Evolutionary conservation across 2,888 invertebrate species (phyloP), one percentile per base, ranked within the genome.

Genomic region (Merodon equestris): DNA sequence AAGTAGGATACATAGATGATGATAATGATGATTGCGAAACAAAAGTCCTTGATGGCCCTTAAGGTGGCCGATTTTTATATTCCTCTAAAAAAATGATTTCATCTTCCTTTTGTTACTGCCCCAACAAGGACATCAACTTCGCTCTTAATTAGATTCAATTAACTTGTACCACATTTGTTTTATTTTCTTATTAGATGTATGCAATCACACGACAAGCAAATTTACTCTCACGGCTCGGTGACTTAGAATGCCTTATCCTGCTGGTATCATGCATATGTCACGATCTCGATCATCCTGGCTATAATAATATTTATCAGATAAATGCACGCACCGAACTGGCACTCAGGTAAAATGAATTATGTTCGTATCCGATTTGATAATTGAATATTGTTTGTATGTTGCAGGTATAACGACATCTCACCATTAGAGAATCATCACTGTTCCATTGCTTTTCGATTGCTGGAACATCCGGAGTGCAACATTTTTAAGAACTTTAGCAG

Each of bases 381-480:
- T 14, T 13, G 0, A 15, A 12, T 34, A 9, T 13, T 13, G 15
- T 0, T n/a, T 53, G 53, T 70, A 5, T 54, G 47, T 53, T 81
- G 9, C 73, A 89, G 90, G 74, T 95, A 95, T 90, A 95, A 95
- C 89, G 95, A 95, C 90, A 95, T 95, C 85, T 95, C 95, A 60
- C 95, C 95, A 1, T 89, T 95, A 86, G 95, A 95, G 89, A 95
- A 95, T 88, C 95, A 95, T 88, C 95, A 95, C 87, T 95, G 95
- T 88, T 95, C 95, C 81, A 94, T 95, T 83, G 94, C 95, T 50
- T 95, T 95, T 88, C 92, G 94, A 77, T 92, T 95, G 83, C 90
- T 95, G 83, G 94, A 94, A 86, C 92, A 94, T 85, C 93, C 94
- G 64, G 94, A 94, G 85, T 94, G 94, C 88, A 95, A 95, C 88